Evolutionary conservation across 2,113 vertebrate species (phyloP).

Genomic region (Seriola dumerili): DNA sequence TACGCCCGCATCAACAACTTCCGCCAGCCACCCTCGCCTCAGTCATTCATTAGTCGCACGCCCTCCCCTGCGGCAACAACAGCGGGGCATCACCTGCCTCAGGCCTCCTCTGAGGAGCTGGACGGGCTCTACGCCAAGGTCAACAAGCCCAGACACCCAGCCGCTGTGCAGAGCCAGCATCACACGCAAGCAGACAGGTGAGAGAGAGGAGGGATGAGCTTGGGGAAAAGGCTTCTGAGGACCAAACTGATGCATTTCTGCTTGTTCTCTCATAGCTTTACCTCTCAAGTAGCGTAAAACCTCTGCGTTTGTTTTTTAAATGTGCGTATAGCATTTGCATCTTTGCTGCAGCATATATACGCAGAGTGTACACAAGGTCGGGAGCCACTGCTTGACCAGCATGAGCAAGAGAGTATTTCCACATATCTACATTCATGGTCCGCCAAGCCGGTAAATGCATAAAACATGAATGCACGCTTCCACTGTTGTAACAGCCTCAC

Average conservation of each 20-base stretch:
- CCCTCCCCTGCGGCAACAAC: conserved; percentile 77
- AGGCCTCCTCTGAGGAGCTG: conserved; percentile 86
- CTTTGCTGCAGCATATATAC: not conserved
- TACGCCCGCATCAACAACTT: conserved; percentile 94
- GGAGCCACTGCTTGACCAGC: conserved; percentile 23
- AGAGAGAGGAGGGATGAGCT: conserved; percentile 7
- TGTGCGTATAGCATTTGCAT: not conserved
- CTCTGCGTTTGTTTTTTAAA: conserved; percentile 8
- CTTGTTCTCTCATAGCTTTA: not conserved
- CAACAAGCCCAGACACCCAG: conserved; percentile 89
- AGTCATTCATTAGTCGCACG: conserved; percentile 72
- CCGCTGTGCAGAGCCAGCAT: conserved; percentile 53
- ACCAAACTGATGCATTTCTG: not conserved
- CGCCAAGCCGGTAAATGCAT: conserved; percentile 57
- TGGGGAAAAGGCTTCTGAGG: no score
- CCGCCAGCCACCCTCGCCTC: conserved; percentile 83
- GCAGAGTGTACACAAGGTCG: conserved; percentile 49
- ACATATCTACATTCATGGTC: conserved; percentile 56
- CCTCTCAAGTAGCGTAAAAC: not conserved
- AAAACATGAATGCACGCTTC: conserved; percentile 61
- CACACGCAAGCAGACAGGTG: conserved; percentile 86
- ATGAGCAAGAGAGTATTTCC: conserved; percentile 44
- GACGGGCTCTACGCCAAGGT: conserved; percentile 94
- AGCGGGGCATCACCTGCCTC: conserved; percentile 56
- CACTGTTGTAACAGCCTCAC: conserved; percentile 10